phyloP scores from a whole-genome alignment of 2,888 invertebrate genomes.

The Ormyrus pomaceus region DNA sequence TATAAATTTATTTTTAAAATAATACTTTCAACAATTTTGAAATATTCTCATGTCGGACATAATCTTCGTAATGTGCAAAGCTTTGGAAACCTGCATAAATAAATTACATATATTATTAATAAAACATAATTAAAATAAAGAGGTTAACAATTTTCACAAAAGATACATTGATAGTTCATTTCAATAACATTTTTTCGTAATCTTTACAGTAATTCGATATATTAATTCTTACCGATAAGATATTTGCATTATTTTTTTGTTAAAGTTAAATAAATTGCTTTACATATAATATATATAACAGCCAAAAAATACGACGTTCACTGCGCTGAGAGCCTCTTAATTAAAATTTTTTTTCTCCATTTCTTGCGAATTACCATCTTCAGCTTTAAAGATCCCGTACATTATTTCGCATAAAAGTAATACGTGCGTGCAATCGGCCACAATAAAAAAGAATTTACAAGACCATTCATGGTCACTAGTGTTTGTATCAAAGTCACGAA shows the following conservation, averaged over 20 bases:
- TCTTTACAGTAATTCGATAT: slow-evolving; percentile 37
- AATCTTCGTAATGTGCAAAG: slow-evolving; percentile 33
- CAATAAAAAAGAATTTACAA: slow-evolving; percentile 15
- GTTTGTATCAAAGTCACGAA: no score
- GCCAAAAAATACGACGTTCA: slow-evolving; percentile 49
- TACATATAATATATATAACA: slow-evolving; percentile 49
- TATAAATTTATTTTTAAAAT: slow-evolving; percentile 56
- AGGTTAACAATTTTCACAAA: slow-evolving; percentile 35
- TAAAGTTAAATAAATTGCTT: slow-evolving; percentile 50
- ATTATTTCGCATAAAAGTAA: slow-evolving; percentile 19
- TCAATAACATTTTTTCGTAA: slow-evolving; percentile 18
- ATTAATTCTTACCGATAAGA: slow-evolving; percentile 45
- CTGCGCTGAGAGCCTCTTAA: slow-evolving; percentile 22
- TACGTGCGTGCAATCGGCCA: not conserved
- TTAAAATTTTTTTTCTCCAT: slow-evolving; percentile 5
- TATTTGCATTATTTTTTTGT: slow-evolving; percentile 34
- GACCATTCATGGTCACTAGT: not conserved
- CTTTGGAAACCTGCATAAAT: slow-evolving; percentile 40
- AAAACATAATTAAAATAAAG: slow-evolving; percentile 38
- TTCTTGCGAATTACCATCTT: slow-evolving; percentile 15
- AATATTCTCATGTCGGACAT: slow-evolving; percentile 28
- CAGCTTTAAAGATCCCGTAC: slow-evolving; percentile 12
- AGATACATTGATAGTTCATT: slow-evolving; percentile 38
- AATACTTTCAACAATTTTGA: slow-evolving; percentile 54
- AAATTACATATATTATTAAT: slow-evolving; percentile 23